phyloP scores from a whole-genome alignment of 2,888 invertebrate genomes.

The Unio delphinus region DNA sequence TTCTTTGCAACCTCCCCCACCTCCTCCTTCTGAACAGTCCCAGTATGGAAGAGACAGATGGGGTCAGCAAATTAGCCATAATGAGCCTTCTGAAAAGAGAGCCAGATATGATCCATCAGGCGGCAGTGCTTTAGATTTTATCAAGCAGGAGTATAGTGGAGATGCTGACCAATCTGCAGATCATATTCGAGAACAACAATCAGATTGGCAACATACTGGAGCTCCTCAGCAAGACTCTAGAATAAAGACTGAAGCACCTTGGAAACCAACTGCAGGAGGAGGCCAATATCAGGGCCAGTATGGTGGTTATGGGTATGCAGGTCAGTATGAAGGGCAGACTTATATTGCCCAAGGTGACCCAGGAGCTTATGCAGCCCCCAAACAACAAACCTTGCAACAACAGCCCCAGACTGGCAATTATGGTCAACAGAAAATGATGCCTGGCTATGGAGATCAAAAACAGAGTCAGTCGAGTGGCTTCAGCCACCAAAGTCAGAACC shows the following conservation, averaged over 20 bases:
- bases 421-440: slow-evolving; percentile 7
- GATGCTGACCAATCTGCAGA: slow-evolving; percentile 42
- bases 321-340: not conserved
- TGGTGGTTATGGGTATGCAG: slow-evolving; percentile 8
- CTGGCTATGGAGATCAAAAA: slow-evolving; percentile 13
- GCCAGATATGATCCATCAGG: slow-evolving; percentile 40
- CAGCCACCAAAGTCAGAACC: slow-evolving; percentile 23
- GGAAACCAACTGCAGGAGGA: slow-evolving; percentile 22
- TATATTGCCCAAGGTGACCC: slow-evolving; percentile 4
- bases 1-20: slow-evolving; percentile 39
- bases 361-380: not conserved
- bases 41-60: slow-evolving; percentile 22
- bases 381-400: not conserved
- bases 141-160: slow-evolving; percentile 65
- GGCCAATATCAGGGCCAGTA: slow-evolving; percentile 14
- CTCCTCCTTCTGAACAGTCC: slow-evolving; percentile 35
- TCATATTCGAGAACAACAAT: slow-evolving; percentile 14
- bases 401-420: slow-evolving; percentile 4
- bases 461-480: slow-evolving; percentile 18
- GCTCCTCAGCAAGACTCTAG: not conserved
- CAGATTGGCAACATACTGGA: slow-evolving; percentile 5
- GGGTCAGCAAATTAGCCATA: slow-evolving; percentile 10
- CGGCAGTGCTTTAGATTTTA: slow-evolving; percentile 63
- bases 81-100: slow-evolving; percentile 53
- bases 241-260: slow-evolving; percentile 14